Evolutionary conservation across 2,113 vertebrate species (phyloP).

Genomic region (Scomber japonicus): DNA sequence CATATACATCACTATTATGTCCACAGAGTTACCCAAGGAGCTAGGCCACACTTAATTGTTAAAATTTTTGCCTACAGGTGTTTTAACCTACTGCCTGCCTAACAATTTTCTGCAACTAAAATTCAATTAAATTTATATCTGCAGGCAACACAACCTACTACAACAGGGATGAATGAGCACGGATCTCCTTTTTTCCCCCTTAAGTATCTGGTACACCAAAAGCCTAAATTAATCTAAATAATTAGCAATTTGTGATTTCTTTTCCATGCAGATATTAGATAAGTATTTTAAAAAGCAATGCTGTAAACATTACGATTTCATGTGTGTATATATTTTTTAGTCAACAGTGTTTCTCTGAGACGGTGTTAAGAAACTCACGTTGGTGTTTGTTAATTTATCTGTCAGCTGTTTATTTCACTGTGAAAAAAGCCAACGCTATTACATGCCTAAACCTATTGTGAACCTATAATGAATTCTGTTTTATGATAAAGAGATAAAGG

Average conservation of each 20-base stretch:
- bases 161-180: conserved; percentile 1
- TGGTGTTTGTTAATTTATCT: no score
- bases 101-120: background rate
- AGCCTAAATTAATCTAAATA: background rate
- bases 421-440: background rate
- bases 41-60: no score
- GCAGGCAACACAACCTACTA: background rate
- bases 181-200: background rate
- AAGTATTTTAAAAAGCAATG: background rate
- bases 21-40: background rate
- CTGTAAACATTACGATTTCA: background rate
- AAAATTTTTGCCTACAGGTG: background rate
- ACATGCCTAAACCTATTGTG: no score
- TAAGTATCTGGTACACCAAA: background rate
- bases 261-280: background rate
- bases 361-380: background rate
- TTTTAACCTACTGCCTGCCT: background rate
- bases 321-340: background rate
- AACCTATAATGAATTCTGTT: background rate
- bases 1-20: background rate
- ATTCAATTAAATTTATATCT: background rate
- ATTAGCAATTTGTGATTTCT: background rate
- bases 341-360: background rate
- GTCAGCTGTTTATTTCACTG: background rate
- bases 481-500: background rate